These are phyloP conservation scores for Mus musculus DNA, from an alignment of 2,113 vertebrate species.

Conservation along the genomic window DNA sequence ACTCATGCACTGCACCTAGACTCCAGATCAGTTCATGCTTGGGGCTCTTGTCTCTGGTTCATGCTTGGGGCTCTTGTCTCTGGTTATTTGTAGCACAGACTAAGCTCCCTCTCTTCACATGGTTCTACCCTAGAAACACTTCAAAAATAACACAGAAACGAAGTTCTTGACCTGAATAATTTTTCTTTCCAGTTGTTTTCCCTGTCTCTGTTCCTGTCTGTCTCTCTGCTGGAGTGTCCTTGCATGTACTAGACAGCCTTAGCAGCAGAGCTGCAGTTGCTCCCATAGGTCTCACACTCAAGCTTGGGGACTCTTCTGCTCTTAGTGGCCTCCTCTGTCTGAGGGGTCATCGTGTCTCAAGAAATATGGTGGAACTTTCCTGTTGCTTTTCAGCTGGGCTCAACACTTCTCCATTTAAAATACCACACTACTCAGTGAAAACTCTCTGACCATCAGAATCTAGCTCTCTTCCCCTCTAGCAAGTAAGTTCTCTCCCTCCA, in stretches of 20 bases:
- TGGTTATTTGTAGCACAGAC: conserved; percentile 8
- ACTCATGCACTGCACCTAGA: background rate
- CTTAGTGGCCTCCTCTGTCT: background rate
- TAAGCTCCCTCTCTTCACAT: background rate
- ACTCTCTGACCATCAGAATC: background rate
- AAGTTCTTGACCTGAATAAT: conserved; percentile 1
- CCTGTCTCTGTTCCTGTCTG: background rate
- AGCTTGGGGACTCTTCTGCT: background rate
- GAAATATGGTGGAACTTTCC: background rate
- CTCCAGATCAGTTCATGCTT: background rate
- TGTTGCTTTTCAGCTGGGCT: conserved; percentile 23
- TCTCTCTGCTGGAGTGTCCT: background rate
- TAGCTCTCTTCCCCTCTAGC: background rate
- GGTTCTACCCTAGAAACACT: conserved; percentile 25
- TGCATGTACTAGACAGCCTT: background rate
- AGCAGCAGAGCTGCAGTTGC: too few relatives aligned
- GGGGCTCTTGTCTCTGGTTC: background rate
- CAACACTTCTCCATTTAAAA: conserved; percentile 18
- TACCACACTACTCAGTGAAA: background rate
- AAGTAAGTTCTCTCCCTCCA: background rate
- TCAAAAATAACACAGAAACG: conserved; percentile 54
- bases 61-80: background rate
- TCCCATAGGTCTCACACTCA: background rate
- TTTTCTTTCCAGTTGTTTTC: background rate
- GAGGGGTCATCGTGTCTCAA: conserved; percentile 1